Evolutionary conservation across 2,797 vertebrate species (phyloP).

Genomic region (Erethizon dorsatum): DNA sequence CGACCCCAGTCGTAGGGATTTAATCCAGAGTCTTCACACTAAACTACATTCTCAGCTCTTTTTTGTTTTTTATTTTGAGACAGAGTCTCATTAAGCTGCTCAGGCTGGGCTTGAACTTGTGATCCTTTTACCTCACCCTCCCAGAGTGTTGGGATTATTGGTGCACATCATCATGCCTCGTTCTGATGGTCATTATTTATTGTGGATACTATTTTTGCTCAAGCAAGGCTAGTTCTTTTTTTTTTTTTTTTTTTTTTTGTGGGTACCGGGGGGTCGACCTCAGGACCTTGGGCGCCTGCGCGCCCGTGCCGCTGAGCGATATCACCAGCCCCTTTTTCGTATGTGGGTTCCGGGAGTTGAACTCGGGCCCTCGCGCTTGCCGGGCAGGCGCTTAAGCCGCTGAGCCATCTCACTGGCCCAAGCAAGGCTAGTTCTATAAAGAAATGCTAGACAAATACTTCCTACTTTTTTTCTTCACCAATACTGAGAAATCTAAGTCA

Average conservation of each 20-base stretch:
- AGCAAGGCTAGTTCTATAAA: neutral
- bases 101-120: neutral
- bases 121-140: neutral
- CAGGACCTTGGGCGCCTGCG: no score
- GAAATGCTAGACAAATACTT: neutral
- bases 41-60: neutral
- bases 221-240: no score
- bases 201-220: neutral
- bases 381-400: no score
- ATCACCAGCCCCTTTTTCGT: no score
- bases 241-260: no score
- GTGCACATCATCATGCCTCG: neutral
- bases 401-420: no score
- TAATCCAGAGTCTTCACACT: neutral
- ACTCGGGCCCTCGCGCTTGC: no score
- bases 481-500: conserved; percentile 47
- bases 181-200: neutral
- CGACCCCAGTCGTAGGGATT: neutral
- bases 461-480: neutral
- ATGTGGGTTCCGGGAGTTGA: no score
- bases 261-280: no score
- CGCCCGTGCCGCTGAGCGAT: no score
- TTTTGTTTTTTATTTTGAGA: neutral
- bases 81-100: neutral
- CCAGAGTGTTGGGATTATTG: neutral